A percentile compares a stretch with the other conserved stretches of the same genome.
Evolutionary conservation across 2,888 invertebrate species (phyloP).

Genomic region (Pachycephus smyrnensis): DNA sequence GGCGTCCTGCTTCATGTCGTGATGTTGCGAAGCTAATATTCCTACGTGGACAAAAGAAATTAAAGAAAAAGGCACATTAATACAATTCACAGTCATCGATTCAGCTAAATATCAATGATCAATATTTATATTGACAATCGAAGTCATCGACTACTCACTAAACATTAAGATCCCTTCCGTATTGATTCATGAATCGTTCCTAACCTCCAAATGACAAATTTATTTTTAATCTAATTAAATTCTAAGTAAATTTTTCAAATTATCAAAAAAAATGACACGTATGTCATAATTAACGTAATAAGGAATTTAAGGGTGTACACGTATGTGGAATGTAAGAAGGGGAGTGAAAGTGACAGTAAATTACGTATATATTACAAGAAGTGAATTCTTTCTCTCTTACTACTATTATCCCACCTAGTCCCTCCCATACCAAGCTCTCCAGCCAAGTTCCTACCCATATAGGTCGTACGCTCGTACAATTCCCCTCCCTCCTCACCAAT

Average conservation of each 20-base stretch:
- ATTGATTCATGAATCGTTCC: too few species aligned
- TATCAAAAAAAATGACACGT: too few species aligned
- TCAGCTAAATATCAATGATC: not conserved
- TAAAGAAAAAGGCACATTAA: conserved; percentile 6
- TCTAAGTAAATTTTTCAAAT: too few species aligned
- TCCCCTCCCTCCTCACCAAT: conserved; percentile 26
- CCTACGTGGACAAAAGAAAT: conserved; percentile 37
- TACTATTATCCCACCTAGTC: not conserved
- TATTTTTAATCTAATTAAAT: too few species aligned
- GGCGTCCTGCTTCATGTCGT: conserved; percentile 68
- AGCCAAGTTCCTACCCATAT: too few species aligned
- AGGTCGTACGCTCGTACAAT: conserved; percentile 16
- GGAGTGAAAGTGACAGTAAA: conserved; percentile 12
- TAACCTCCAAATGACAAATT: too few species aligned
- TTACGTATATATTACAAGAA: conserved; percentile 19
- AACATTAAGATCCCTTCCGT: too few species aligned
- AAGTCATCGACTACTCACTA: too few species aligned
- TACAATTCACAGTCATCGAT: not conserved
- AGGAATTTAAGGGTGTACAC: not conserved
- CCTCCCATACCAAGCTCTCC: too few species aligned
- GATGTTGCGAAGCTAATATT: conserved; percentile 49
- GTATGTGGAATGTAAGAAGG: not conserved
- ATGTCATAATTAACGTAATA: too few species aligned
- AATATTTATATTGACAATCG: not conserved
- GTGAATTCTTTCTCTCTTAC: conserved; percentile 20